Conservation (phyloP, 2,797 vertebrate species). For the Acanthornis magna region DNA sequence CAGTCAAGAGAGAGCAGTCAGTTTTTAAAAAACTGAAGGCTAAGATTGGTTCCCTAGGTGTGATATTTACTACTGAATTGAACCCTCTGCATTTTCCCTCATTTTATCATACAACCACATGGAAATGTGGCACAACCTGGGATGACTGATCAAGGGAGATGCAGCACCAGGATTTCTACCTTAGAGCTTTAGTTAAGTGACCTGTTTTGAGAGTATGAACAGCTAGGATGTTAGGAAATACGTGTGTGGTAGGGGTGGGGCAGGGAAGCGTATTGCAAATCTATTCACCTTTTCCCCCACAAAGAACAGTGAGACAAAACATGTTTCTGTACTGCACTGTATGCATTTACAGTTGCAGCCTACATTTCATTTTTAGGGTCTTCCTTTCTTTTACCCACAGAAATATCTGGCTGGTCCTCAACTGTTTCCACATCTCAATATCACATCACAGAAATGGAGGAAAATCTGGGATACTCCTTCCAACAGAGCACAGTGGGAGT, state of each 20-base stretch:
- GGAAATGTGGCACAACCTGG: neutral
- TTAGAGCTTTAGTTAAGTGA: neutral
- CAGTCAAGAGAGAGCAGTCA: neutral
- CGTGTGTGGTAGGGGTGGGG: fast-evolving
- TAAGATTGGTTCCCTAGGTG: neutral
- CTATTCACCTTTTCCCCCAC: neutral
- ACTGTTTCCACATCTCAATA: neutral
- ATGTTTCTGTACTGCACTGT: neutral
- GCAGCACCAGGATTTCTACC: neutral
- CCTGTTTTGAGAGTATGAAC: neutral
- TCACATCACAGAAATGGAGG: neutral
- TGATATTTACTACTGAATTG: neutral
- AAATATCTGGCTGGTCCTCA: neutral
- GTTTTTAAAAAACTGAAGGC: neutral
- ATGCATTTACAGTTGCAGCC: neutral
- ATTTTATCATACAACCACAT: fast-evolving
- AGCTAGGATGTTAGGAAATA: neutral
- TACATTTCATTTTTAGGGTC: neutral
- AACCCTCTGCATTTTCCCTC: neutral
- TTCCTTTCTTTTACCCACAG: neutral
- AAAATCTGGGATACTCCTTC: neutral
- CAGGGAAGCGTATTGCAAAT: neutral
- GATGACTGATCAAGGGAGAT: neutral
- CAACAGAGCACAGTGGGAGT: neutral
- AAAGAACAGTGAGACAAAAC: neutral